Base-by-base conservation (phyloP, 2,113 vertebrate species). In the Callospermophilus lateralis region DNA sequence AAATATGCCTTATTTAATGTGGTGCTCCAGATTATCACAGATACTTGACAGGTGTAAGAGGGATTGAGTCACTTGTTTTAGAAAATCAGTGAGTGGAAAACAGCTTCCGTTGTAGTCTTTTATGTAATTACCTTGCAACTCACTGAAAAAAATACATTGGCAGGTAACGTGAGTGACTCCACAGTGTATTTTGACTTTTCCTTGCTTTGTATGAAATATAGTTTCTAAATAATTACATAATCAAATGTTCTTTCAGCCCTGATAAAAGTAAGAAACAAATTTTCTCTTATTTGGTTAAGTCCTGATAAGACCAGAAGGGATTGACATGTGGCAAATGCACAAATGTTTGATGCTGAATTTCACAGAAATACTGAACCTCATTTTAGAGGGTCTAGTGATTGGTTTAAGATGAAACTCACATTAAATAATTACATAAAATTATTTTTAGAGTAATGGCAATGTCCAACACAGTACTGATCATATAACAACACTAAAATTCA, bases 191-290 rank as follows among this genome's bases (percentile, higher is more conserved):
- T 97, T 83, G 83, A 73, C 37, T 89, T 95, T 65, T 78, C 78
- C 61, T 94, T 93, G 93, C n/a, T 96, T 96, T 96, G 73, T 85
- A 90, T 89, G 90, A 97, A 73, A 94, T n/a, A 70, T 28, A 58
- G 8, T 28, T 65, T 84, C 89, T 76, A n/a, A 89, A 94, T 80
- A 97, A 95, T 95, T 92, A 90, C 86, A 78, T 76, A 92, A 89
- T 90, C 78, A 85, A 63, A 84, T 97, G 39, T 74, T 95, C 13
- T 61, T 92, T 93, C 2, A 72, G 19, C n/a, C 10, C 53, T 84
- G 63, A 72, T 73, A 55, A 96, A 90, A 30, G 12, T 1, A 55
- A 85, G 51, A 73, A 89, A 45, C 3, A 58, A 51, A 86, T 63
- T 45, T 77, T 45, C 16, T 85, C 42, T 83, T 72, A 3, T 67